These are phyloP conservation scores for Heliconius hermathena DNA, from an alignment of 1,140 invertebrate species.

Conservation along the genomic window DNA sequence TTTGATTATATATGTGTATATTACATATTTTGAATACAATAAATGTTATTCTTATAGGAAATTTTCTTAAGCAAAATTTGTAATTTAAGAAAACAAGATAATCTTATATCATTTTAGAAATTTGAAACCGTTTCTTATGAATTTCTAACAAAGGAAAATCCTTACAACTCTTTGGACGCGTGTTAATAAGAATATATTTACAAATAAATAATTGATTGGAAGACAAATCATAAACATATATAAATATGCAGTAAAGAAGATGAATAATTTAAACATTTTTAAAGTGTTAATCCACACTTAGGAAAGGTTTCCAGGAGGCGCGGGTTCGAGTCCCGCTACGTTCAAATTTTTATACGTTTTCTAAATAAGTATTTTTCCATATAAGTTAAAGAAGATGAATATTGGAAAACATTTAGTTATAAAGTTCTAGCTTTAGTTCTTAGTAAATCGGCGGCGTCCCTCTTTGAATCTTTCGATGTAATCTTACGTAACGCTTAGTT, in stretches of 20 bases:
- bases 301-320: too few relatives aligned
- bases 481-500: constrained; percentile 9
- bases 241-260: neutral
- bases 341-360: too few relatives aligned
- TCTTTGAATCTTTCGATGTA: neutral
- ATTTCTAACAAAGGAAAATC: neutral
- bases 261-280: too few relatives aligned
- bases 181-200: neutral
- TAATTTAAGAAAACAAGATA: neutral
- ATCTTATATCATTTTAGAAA: neutral
- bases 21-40: too few relatives aligned
- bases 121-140: neutral
- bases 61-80: too few relatives aligned
- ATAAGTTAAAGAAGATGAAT: neutral
- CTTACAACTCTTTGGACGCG: neutral
- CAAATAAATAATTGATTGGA: too few relatives aligned
- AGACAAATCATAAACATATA: neutral
- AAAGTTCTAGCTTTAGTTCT: neutral
- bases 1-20: too few relatives aligned
- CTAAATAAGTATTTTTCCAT: too few relatives aligned
- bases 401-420: neutral
- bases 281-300: too few relatives aligned
- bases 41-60: too few relatives aligned
- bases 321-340: too few relatives aligned
- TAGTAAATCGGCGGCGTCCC: neutral